Evolutionary conservation across 2,113 vertebrate genomes (phyloP).

Genomic region (Pteropus alecto): DNA sequence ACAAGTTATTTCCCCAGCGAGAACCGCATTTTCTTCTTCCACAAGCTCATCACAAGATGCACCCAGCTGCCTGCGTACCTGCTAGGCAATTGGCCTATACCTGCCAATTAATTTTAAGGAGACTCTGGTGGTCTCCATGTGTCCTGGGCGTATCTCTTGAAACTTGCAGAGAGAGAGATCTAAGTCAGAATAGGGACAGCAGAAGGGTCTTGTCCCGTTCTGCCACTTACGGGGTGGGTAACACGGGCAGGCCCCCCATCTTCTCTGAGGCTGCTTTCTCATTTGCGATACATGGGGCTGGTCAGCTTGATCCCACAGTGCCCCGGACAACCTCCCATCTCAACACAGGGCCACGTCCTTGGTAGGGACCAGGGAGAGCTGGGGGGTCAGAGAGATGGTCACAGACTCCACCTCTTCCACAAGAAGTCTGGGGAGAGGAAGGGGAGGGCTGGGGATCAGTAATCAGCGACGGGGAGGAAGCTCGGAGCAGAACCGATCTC

Average conservation of each 20-base stretch:
- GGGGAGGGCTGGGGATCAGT: not conserved
- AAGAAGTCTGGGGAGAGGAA: not conserved
- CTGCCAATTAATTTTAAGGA: not conserved
- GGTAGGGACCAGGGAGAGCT: accelerated
- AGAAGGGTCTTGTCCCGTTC: not conserved
- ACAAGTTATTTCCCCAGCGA: not conserved
- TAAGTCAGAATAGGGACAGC: not conserved
- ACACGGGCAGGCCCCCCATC: not conserved
- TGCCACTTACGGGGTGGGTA: not conserved
- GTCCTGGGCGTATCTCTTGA: not conserved
- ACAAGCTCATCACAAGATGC: not conserved
- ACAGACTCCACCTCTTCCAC: not conserved
- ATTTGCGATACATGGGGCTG: not conserved
- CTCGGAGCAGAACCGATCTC: not conserved
- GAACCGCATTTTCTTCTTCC: not conserved
- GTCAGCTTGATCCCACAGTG: not conserved
- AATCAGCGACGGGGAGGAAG: not conserved
- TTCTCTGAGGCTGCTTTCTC: not conserved
- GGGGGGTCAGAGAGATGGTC: not conserved
- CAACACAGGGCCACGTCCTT: not conserved
- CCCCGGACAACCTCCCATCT: not conserved
- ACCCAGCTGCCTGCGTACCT: accelerated
- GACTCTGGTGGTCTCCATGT: accelerated
- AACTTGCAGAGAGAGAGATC: not conserved
- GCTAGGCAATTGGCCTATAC: not conserved